Evolutionary conservation across 2,888 invertebrate genomes (phyloP).

Genomic region (Anaspis maculata): DNA sequence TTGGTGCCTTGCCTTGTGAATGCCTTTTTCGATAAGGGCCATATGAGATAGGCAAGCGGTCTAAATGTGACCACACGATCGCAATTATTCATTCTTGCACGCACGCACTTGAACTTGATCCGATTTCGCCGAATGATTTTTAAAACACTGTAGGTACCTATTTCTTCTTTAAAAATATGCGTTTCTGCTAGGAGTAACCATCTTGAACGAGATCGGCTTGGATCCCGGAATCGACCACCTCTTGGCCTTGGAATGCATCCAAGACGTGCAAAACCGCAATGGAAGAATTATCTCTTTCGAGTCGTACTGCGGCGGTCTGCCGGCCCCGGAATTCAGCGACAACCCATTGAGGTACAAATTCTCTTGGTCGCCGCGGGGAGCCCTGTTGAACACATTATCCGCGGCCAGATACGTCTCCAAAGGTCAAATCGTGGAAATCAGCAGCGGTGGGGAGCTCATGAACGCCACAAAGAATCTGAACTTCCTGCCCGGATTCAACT

Average conservation of each 20-base stretch:
- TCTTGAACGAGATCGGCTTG: constrained; percentile 93
- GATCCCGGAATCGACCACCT: constrained; percentile 88
- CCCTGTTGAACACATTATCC: constrained; percentile 81
- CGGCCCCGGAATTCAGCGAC: constrained; percentile 92
- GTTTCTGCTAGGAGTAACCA: constrained; percentile 88
- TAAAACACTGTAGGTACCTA: too few relatives aligned
- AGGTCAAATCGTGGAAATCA: constrained; percentile 68
- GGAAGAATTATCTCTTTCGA: constrained; percentile 91
- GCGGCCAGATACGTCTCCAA: constrained; percentile 52
- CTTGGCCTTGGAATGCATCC: constrained; percentile 93
- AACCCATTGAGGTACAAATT: constrained; percentile 88
- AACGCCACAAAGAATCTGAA: constrained; percentile 69
- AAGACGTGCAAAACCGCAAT: constrained; percentile 80
- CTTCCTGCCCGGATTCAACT: constrained; percentile 92
- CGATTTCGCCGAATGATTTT: too few relatives aligned
- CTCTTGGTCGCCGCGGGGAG: constrained; percentile 95
- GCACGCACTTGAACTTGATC: too few relatives aligned
- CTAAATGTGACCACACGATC: too few relatives aligned
- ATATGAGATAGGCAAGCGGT: too few relatives aligned
- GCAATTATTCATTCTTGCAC: too few relatives aligned
- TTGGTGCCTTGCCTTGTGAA: too few relatives aligned
- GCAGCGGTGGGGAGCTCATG: constrained; percentile 84
- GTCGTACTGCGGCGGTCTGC: constrained; percentile 95
- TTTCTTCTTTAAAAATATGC: too few relatives aligned
- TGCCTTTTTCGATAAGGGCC: too few relatives aligned